phyloP scores from a whole-genome alignment of 2,797 vertebrate genomes.

The Triplophysa bombifrons region DNA sequence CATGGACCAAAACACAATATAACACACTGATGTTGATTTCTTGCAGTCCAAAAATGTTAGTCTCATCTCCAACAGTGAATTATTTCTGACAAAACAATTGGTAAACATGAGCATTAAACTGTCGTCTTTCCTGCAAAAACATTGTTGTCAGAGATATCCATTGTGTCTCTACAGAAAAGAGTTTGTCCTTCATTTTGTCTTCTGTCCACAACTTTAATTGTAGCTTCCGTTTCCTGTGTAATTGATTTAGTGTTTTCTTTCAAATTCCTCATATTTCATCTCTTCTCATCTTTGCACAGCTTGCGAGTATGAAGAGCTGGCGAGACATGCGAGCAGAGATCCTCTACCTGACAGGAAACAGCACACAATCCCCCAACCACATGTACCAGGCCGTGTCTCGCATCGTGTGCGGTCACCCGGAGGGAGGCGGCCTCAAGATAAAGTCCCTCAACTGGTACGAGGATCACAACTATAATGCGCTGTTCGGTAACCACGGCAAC shows the following conservation, averaged over 20 bases:
- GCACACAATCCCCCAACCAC: conserved; percentile 82
- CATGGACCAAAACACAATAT: conserved; percentile 1
- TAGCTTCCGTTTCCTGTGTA: not conserved
- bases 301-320: conserved; percentile 91
- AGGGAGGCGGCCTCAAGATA: conserved; percentile 93
- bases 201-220: not conserved
- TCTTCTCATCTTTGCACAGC: conserved; percentile 64
- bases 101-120: not conserved
- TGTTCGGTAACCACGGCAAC: conserved; percentile 85
- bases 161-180: too few relatives aligned
- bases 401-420: conserved; percentile 93
- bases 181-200: too few relatives aligned
- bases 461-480: conserved; percentile 95
- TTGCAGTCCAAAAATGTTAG: not conserved
- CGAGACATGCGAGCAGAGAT: conserved; percentile 91
- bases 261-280: not conserved
- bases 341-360: conserved; percentile 83
- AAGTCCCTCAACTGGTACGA: conserved; percentile 99
- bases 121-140: not conserved
- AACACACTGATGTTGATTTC: not conserved
- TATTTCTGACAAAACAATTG: not conserved
- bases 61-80: not conserved
- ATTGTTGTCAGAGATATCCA: not conserved
- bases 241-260: not conserved
- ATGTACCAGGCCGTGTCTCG: conserved; percentile 93